Base-by-base conservation (phyloP, 1,140 invertebrate genomes). In the Akabosia matsudoensis region DNA sequence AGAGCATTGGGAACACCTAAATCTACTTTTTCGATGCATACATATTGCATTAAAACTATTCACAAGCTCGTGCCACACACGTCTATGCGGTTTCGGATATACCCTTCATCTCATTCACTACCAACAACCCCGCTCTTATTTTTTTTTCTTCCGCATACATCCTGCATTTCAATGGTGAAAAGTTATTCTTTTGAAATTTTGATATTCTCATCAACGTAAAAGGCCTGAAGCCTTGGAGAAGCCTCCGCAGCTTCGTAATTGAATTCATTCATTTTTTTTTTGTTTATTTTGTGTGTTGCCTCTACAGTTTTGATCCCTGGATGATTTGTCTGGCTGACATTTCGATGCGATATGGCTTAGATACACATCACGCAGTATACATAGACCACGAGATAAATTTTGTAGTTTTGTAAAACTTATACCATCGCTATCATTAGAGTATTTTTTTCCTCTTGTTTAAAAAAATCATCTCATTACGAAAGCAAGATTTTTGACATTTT, bases 261-360 rank as follows among this genome's bases (percentile, higher is more conserved):
- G 77, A 78, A 78, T 78, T 78, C 77, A 78, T 78, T 75, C 52
- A 51, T 78, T 54, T n/a, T n/a, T n/a, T n/a, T n/a, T n/a, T n/a
- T 78, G 77, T 78, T 78, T 78, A 30, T 67, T 67, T 67, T 67
- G 61, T 67, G 61, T 67, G 61, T 30, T 67, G 61, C 26, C 28
- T 67, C 31, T 67, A 10, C 30, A 67, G 4, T 13, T 67, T 67
- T 67, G 61, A 67, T 67, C 61, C 61, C 61, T 22, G 26, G 61
- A 67, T 67, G 61, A 67, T 67, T 67, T 67, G 54, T 7, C 54
- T 56, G 22, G 54, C 54, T 16, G 54, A 3, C 37, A 45, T 45
- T 45, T 7, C 37, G 37, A 45, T 45, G 37, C 7, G 37, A 45
- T 45, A 18, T 45, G 18, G 37, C 18, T 7, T 7, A 45, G 7